Evolutionary conservation across 1,140 invertebrate genomes (phyloP), one percentile per base, ranked within the genome.

Genomic region (Nilaparvata lugens): DNA sequence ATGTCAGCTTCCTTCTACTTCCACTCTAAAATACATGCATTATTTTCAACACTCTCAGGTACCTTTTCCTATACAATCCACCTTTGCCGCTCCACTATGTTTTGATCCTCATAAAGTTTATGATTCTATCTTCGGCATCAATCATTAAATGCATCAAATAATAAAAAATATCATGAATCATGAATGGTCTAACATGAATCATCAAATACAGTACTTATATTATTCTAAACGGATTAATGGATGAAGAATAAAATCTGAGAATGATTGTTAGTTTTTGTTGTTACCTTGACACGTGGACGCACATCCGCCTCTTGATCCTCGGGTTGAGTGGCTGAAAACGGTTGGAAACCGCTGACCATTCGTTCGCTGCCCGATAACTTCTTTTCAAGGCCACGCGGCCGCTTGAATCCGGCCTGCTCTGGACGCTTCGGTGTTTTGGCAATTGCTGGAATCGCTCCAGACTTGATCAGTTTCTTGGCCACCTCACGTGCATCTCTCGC

Each of bases 401-500:
- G 65, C 66, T 79, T 79, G 56, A 82, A 78, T 9, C 67, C 67
- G 66, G 85, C 84, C 67, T 93, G 91, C 71, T 95, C 91, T 11
- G 89, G 84, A 51, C 81, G 76, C 67, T 84, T 84, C 24, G 83
- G 83, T 48, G 84, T 84, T 70, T 89, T 91, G 48, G 87, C 83
- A 58, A 88, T 88, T 11, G 89, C 88, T 54, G 85, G 83, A 69
- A 95, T 93, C 24, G 92, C 93, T 18, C 95, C 95, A 63, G 92
- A 93, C 74, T 95, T 95, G 0, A 97, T 85, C 13, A 98, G 75
- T 72, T 97, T 97, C 61, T 94, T 91, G 0, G 93, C 94, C 42
- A 95, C 89, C 79, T 97, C 93, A 57, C 91, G 84, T 6, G 95
- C 94, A 82, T 97, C 93, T 60, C 92, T 83, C 0, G 91, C 91